phyloP scores from a whole-genome alignment of 2,113 vertebrate species.

The Pyrgilauda ruficollis region DNA sequence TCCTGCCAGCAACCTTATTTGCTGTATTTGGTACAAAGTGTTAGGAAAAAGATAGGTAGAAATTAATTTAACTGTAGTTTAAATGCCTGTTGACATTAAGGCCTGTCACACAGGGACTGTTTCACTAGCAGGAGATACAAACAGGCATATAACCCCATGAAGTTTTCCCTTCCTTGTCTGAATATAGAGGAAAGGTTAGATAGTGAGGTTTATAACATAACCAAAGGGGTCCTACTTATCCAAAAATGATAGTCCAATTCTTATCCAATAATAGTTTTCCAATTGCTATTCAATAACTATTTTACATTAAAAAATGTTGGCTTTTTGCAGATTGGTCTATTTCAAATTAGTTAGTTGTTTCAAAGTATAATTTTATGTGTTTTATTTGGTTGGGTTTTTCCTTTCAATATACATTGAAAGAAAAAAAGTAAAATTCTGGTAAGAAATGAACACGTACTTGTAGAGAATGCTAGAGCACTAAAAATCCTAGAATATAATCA shows the following conservation, averaged over 20 bases:
- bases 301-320: background rate
- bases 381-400: background rate
- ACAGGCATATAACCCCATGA: accelerated
- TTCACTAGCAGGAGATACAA: background rate
- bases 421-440: background rate
- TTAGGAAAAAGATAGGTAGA: background rate
- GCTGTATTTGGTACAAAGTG: background rate
- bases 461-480: background rate
- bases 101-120: background rate
- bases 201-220: background rate
- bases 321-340: background rate
- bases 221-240: background rate
- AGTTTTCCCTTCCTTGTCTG: background rate
- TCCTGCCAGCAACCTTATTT: background rate
- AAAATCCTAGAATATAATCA: background rate
- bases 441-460: background rate
- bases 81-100: background rate
- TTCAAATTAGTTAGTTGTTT: background rate
- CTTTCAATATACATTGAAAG: background rate
- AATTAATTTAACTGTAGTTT: background rate
- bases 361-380: background rate
- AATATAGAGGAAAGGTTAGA: background rate
- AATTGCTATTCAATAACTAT: background rate
- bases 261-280: background rate
- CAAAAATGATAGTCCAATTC: background rate